A percentile compares a stretch with the other conserved stretches of the same genome.
phyloP scores from a whole-genome alignment of 2,888 invertebrate genomes.

The Leucophenga montana region DNA sequence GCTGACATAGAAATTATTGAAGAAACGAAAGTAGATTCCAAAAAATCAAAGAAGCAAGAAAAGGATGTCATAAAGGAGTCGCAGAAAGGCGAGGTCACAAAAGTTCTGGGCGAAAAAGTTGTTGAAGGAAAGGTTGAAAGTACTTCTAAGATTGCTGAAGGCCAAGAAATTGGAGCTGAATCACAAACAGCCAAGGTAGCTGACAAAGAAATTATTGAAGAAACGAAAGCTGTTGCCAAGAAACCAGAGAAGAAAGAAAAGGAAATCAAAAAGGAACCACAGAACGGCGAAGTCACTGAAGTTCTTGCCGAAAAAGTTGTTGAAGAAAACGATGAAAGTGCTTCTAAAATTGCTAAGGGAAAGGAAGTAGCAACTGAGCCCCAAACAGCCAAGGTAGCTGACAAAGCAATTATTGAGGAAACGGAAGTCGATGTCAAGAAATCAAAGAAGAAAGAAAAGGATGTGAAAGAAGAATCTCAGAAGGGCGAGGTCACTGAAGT shows the following conservation, averaged over 20 bases:
- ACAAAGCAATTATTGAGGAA: constrained; percentile 14
- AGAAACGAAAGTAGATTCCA: constrained; percentile 36
- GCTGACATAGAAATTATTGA: constrained; percentile 44
- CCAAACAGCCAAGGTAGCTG: neutral
- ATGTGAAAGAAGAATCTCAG: constrained; percentile 19
- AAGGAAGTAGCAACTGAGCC: constrained; percentile 8
- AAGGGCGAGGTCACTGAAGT: constrained; percentile 15
- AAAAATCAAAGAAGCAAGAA: constrained; percentile 32
- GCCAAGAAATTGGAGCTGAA: constrained; percentile 34
- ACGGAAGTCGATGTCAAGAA: constrained; percentile 23
- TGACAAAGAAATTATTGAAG: constrained; percentile 41
- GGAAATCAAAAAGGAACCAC: constrained; percentile 5
- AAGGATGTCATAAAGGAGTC: neutral
- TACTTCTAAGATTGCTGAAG: constrained; percentile 33
- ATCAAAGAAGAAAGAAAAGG: constrained; percentile 1
- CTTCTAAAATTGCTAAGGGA: neutral
- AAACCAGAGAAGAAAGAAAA: constrained; percentile 43
- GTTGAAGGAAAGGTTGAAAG: constrained; percentile 12
- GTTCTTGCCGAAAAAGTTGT: constrained; percentile 1
- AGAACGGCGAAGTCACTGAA: constrained; percentile 10
- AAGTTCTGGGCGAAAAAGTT: constrained; percentile 23
- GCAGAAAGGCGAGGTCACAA: constrained; percentile 7
- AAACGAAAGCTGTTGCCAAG: constrained; percentile 41
- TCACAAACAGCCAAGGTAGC: constrained; percentile 36
- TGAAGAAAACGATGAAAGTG: constrained; percentile 7